Conservation (phyloP, 2,113 vertebrate species). For the Gorsachius goisagi region DNA sequence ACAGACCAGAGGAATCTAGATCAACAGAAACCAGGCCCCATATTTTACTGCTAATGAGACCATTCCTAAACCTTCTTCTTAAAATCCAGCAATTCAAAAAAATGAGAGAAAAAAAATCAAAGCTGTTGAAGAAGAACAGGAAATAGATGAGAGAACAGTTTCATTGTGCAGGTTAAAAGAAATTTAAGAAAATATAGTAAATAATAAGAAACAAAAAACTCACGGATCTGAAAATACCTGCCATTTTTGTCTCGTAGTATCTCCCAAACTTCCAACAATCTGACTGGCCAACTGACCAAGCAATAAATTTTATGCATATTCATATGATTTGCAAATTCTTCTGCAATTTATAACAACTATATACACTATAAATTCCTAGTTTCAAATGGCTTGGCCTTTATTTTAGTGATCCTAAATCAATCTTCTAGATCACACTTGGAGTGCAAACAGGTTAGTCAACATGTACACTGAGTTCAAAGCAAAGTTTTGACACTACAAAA, state of each 20-base stretch:
- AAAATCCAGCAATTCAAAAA: not conserved
- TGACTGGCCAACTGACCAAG: not conserved
- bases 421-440: not conserved
- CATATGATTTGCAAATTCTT: not conserved
- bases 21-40: not conserved
- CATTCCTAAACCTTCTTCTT: not conserved
- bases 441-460: slow-evolving; percentile 15
- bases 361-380: not conserved
- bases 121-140: not conserved
- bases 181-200: not conserved
- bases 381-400: not conserved
- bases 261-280: not conserved
- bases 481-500: slow-evolving; percentile 52
- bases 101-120: rapidly evolving
- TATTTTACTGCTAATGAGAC: not conserved
- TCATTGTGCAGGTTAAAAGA: not conserved
- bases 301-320: not conserved
- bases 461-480: slow-evolving; percentile 31
- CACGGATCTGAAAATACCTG: not conserved
- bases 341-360: not conserved
- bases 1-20: not conserved
- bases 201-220: not conserved
- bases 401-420: not conserved
- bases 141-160: not conserved
- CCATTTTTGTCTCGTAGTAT: not conserved